Percentiles rank a stretch among this genome's conserved stretches.
Evolutionary conservation across 2,797 vertebrate species (phyloP).

Genomic region (Labroides dimidiatus): DNA sequence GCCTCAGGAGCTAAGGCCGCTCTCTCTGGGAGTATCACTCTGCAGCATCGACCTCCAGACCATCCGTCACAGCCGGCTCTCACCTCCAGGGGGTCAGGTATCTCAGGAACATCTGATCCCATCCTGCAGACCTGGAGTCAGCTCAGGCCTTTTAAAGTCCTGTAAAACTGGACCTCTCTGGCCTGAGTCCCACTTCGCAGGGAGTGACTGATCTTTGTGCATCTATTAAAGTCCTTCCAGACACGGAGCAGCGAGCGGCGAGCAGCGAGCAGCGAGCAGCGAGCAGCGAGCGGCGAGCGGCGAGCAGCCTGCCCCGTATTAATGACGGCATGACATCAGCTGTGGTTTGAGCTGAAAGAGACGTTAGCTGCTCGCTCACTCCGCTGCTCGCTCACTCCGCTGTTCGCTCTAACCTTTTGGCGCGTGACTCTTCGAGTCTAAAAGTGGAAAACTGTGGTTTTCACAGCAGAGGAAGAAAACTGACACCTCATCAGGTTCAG

Average conservation of each 20-base stretch:
- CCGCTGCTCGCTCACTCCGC: neutral
- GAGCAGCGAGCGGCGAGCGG: too few species aligned
- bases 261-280: too few species aligned
- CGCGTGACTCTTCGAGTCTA: conserved; percentile 11
- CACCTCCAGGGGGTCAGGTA: conserved; percentile 72
- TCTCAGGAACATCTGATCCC: conserved; percentile 74
- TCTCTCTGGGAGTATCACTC: conserved; percentile 75
- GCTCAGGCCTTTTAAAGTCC: conserved; percentile 56
- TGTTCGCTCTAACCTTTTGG: conserved; percentile 20
- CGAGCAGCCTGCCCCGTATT: conserved; percentile 11
- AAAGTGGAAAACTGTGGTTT: conserved; percentile 39
- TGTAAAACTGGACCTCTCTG: conserved; percentile 39
- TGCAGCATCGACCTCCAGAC: conserved; percentile 48
- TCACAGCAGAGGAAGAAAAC: neutral
- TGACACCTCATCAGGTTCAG: conserved; percentile 2
- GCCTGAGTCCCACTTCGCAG: conserved; percentile 55
- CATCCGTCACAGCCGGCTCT: conserved; percentile 65
- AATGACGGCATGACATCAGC: conserved; percentile 35
- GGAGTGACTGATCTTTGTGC: conserved; percentile 20
- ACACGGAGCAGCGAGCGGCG: too few species aligned
- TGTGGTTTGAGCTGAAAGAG: conserved; percentile 18
- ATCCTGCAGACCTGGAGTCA: conserved; percentile 19
- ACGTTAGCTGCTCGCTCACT: too few species aligned
- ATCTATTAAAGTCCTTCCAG: neutral
- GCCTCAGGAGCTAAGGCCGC: too few species aligned